A percentile compares a stretch with the other conserved stretches of the same genome.
Conservation (phyloP, 2,888 invertebrate species). For the Troides helena region DNA sequence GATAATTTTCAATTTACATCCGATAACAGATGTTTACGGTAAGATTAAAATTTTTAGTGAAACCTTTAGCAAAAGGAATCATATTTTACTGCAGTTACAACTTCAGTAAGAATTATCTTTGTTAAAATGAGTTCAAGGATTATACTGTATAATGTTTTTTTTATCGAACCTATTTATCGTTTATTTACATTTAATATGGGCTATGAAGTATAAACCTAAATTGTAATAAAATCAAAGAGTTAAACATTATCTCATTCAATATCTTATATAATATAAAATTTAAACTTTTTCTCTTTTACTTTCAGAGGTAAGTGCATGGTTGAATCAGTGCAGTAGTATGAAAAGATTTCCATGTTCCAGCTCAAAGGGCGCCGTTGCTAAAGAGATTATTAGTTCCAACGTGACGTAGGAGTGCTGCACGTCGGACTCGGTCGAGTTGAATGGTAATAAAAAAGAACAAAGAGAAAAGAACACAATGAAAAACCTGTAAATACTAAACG, state of each 20-base stretch:
- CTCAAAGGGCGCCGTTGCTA: neutral
- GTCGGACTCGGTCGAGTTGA: neutral
- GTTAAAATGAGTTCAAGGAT: neutral
- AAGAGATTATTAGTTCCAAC: neutral
- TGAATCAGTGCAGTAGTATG: neutral
- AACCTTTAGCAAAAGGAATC: neutral
- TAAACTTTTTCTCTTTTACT: too few species aligned
- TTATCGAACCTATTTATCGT: too few species aligned
- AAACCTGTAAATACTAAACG: neutral
- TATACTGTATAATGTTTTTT: too few species aligned
- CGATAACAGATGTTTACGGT: constrained; percentile 26
- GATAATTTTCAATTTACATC: constrained; percentile 18
- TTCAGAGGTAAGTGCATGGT: too few species aligned
- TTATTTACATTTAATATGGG: too few species aligned
- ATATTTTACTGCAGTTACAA: neutral
- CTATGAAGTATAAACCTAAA: too few species aligned
- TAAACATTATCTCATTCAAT: too few species aligned
- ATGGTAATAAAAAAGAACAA: neutral
- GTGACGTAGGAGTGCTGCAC: constrained; percentile 1
- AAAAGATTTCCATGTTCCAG: neutral
- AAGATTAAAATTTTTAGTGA: constrained; percentile 14
- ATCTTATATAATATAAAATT: too few species aligned
- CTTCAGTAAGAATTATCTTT: neutral
- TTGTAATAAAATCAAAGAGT: too few species aligned
- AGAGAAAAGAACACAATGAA: constrained; percentile 1